These are phyloP conservation scores for Odontomachus brunneus DNA, from an alignment of 1,140 invertebrate species.

Conservation along the genomic window DNA sequence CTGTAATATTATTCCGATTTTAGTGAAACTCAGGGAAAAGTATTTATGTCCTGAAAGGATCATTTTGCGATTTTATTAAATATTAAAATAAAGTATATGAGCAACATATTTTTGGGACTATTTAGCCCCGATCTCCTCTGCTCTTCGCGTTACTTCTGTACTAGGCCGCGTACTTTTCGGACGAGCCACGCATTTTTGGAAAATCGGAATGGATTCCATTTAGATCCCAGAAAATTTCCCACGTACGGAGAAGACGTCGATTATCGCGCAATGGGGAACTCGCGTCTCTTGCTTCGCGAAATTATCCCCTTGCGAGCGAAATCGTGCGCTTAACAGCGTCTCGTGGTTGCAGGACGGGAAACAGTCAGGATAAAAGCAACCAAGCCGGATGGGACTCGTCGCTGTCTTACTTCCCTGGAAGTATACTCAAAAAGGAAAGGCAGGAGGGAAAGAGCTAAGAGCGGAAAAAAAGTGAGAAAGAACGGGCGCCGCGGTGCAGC, in stretches of 20 bases:
- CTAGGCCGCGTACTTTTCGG: too few species aligned
- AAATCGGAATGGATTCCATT: too few species aligned
- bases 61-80: too few species aligned
- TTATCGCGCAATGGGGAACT: background rate
- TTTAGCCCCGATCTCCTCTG: too few species aligned
- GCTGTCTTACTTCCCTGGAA: conserved; percentile 25
- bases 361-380: conserved; percentile 30
- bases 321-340: background rate
- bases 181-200: too few species aligned
- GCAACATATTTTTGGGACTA: too few species aligned
- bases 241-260: background rate
- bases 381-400: conserved; percentile 4
- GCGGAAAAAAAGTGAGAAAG: conserved; percentile 51
- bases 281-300: background rate
- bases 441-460: conserved; percentile 4
- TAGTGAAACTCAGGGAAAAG: too few species aligned
- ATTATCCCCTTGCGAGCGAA: background rate
- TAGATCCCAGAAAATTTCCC: too few species aligned
- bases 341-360: conserved; percentile 2
- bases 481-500: conserved; percentile 6
- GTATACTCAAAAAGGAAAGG: conserved; percentile 16
- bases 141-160: too few species aligned
- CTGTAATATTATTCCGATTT: too few species aligned
- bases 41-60: too few species aligned
- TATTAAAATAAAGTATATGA: too few species aligned